Base-by-base conservation (phyloP, 2,797 vertebrate genomes). In the Hoplostethus atlanticus region DNA sequence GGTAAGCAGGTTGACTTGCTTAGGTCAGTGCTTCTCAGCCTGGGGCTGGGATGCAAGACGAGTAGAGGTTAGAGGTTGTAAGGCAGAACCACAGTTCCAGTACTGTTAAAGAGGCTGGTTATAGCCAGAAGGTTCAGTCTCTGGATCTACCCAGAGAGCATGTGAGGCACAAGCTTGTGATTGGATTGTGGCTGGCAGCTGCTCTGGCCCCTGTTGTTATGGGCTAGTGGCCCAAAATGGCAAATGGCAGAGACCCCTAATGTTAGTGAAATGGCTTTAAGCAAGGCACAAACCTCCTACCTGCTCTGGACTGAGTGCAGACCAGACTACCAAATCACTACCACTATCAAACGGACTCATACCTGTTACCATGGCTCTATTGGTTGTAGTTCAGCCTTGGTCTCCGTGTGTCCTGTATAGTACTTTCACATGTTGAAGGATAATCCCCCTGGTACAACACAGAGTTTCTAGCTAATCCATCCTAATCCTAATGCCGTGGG, bases 401-500 rank as follows among this genome's bases (percentile, higher is more conserved):
- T 10, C 30, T 44, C 31, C 21, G 30, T 62, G 60, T 67, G 55
- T 61, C 63, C 68, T 77, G 42, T 72, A 4, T 68, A 46, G 63
- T 77, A 71, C 81, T 87, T 71, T 86, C 73, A 83, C 85, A 78
- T 78, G 80, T 85, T 86, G 79, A 67, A 65, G 70, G 78, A 85
- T 92, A 85, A 91, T 92, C 91, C 87, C 51, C 80, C 67, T 81
- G 61, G 61, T 83, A 74, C 74, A 81, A 73, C 77, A 84, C 71
- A 78, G 79, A 91, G 87, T 76, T 79, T 84, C 64, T 0, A 30
- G 57, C 77, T 79, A 93, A 93, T 94, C 91, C 85, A 44, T 64
- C 74, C 70, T 91, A 92, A 94, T 94, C 92, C 90, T 77, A 73
- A 82, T 82, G 82, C 86, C 79, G 48, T 34, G 71, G 78, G 59